Evolutionary conservation across 2,888 invertebrate genomes (phyloP).

Genomic region (Balanococcus diminutus): DNA sequence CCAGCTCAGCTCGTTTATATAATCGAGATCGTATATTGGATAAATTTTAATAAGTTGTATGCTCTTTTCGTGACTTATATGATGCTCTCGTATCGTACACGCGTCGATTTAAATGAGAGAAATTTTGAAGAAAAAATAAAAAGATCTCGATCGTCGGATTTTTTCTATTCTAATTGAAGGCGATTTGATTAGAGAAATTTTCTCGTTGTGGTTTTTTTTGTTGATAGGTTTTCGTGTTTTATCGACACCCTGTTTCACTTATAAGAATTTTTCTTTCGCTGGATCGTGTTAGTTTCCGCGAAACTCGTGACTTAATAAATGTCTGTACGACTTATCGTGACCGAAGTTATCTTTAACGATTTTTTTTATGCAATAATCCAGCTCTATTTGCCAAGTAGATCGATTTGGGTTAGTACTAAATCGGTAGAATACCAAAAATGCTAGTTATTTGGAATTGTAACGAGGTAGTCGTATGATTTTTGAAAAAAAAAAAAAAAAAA

Average conservation of each 20-base stretch:
- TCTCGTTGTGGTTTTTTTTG: background rate
- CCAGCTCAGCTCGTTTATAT: background rate
- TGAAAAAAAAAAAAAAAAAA: too few relatives aligned
- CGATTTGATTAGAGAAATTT: background rate
- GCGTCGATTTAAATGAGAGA: too few relatives aligned
- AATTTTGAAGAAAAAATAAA: background rate
- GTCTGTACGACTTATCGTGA: constrained; percentile 23
- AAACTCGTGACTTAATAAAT: constrained; percentile 16
- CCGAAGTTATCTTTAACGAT: background rate
- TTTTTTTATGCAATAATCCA: constrained; percentile 28
- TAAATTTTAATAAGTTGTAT: constrained; percentile 26
- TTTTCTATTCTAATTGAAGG: background rate
- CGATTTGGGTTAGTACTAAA: background rate
- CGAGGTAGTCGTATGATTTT: background rate
- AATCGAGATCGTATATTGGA: constrained; percentile 16
- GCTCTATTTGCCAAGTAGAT: constrained; percentile 26
- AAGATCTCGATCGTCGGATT: background rate
- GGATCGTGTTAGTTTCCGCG: constrained; percentile 27
- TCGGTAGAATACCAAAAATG: background rate
- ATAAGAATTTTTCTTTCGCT: background rate
- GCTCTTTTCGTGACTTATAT: background rate
- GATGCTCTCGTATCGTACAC: background rate
- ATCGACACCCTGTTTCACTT: background rate
- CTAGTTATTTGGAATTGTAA: background rate
- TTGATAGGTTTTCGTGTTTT: background rate